These are phyloP conservation scores for Naso thynnoides DNA, from an alignment of 2,797 vertebrate species.

Conservation along the genomic window DNA sequence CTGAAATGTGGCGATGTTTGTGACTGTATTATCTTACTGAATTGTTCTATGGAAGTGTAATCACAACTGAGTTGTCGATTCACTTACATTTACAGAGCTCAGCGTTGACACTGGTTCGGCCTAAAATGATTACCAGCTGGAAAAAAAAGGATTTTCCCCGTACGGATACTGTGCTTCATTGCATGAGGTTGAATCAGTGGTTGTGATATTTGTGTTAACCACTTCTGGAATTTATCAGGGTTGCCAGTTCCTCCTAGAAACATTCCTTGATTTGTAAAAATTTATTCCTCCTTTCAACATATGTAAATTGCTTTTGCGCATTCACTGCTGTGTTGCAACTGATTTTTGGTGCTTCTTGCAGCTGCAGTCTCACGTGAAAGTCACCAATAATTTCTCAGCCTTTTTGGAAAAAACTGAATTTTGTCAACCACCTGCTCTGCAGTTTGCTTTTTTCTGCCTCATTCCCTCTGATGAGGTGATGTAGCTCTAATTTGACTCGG, in stretches of 20 bases:
- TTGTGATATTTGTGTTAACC: not conserved
- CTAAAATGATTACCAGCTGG: not conserved
- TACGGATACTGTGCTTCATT: not conserved
- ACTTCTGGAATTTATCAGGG: not conserved
- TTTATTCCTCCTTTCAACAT: not conserved
- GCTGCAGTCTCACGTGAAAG: conserved; percentile 17
- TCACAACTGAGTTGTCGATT: not conserved
- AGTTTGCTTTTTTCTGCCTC: conserved; percentile 32
- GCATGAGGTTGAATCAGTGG: not conserved
- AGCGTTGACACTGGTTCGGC: not conserved
- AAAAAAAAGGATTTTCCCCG: not conserved
- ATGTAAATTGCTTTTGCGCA: conserved; percentile 6
- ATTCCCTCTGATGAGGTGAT: conserved; percentile 53
- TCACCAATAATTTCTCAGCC: conserved; percentile 22
- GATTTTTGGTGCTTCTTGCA: conserved; percentile 36
- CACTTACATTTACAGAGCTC: not conserved
- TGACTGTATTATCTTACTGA: not conserved
- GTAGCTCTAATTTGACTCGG: conserved; percentile 47
- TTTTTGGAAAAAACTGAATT: conserved; percentile 47
- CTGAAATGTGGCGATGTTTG: not conserved
- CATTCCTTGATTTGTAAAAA: conserved; percentile 17
- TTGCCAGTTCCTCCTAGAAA: not conserved
- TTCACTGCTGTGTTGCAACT: conserved; percentile 33
- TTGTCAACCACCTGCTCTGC: conserved; percentile 34
- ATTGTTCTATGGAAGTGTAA: not conserved